phyloP scores from a whole-genome alignment of 2,888 invertebrate genomes.

The Cheilosia pagana region DNA sequence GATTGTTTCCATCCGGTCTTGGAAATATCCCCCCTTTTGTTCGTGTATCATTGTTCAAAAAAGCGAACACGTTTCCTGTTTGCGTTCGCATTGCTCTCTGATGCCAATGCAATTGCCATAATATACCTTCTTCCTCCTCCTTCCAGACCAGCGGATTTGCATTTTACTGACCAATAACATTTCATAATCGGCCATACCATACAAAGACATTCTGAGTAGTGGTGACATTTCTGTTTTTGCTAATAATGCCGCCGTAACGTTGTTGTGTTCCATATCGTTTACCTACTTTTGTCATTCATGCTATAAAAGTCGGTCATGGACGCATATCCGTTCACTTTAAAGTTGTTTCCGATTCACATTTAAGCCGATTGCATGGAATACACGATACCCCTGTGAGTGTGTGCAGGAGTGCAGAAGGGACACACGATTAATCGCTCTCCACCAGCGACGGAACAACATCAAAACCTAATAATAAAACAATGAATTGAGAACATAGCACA shows the following conservation, averaged over 20 bases:
- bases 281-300: slow-evolving; percentile 10
- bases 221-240: slow-evolving; percentile 47
- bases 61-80: slow-evolving; percentile 3
- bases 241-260: slow-evolving; percentile 37
- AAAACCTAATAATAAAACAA: slow-evolving; percentile 28
- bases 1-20: not conserved
- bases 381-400: slow-evolving; percentile 4
- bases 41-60: not conserved
- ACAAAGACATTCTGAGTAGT: slow-evolving; percentile 13
- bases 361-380: slow-evolving; percentile 16
- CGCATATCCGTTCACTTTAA: slow-evolving; percentile 41
- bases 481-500: slow-evolving; percentile 12
- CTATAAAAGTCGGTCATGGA: slow-evolving; percentile 61
- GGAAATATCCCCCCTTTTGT: not conserved
- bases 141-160: slow-evolving; percentile 6
- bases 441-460: slow-evolving; percentile 4
- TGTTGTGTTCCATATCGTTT: slow-evolving; percentile 10
- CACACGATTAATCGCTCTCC: slow-evolving; percentile 47
- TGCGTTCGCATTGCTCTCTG: not conserved
- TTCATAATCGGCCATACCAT: slow-evolving; percentile 33
- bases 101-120: slow-evolving; percentile 23
- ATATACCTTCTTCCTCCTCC: not conserved
- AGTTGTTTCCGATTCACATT: slow-evolving; percentile 51
- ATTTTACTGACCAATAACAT: slow-evolving; percentile 39
- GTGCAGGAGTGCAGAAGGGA: slow-evolving; percentile 34